Percentiles rank a stretch among this genome's conserved stretches.
phyloP scores from a whole-genome alignment of 2,797 vertebrate species.

The Malurus leucopterus region DNA sequence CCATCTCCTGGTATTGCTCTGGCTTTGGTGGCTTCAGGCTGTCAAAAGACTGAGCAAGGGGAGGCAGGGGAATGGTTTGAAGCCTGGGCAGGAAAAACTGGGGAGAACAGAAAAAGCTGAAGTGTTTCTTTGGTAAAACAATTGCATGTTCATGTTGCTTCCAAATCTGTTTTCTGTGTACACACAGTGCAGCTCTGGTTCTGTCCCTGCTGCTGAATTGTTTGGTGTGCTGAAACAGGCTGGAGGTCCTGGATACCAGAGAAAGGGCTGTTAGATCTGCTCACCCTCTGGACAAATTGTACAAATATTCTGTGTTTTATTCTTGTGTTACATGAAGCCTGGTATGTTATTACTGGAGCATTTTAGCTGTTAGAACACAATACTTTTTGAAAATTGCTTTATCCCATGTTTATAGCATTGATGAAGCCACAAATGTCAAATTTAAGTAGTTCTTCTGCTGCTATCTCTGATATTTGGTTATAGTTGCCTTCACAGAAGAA shows the following conservation, averaged over 20 bases:
- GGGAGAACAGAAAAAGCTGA: not conserved
- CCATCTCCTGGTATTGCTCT: not conserved
- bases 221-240: not conserved
- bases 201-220: not conserved
- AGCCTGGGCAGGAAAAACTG: not conserved
- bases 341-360: not conserved
- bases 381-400: not conserved
- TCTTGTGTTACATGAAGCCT: not conserved
- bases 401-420: not conserved
- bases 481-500: not conserved
- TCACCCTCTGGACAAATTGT: not conserved
- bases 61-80: not conserved
- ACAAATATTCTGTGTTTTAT: not conserved
- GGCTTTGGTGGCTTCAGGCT: not conserved
- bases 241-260: not conserved
- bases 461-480: not conserved
- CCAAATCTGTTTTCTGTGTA: not conserved
- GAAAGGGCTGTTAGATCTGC: not conserved
- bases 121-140: not conserved
- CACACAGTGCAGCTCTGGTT: not conserved
- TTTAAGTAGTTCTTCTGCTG: not conserved
- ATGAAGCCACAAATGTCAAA: not conserved
- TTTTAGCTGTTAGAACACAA: not conserved
- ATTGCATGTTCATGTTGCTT: fast-evolving
- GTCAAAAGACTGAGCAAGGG: not conserved